These are phyloP conservation scores for Strigamia transsilvanica DNA, from an alignment of 2,888 invertebrate species.

Conservation along the genomic window DNA sequence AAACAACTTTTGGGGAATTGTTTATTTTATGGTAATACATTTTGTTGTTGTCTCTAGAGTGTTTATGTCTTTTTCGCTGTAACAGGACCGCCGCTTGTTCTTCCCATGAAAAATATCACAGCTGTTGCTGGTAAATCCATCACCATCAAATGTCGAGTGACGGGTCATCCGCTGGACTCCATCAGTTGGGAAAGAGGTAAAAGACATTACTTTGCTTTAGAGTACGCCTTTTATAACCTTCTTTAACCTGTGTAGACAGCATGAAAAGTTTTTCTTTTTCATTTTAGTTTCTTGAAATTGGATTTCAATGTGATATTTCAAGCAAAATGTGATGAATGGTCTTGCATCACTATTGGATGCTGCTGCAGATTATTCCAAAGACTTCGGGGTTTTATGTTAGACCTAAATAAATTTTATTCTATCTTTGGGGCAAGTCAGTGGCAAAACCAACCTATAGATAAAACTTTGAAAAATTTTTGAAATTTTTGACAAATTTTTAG, in stretches of 20 bases:
- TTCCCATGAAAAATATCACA: conserved; percentile 58
- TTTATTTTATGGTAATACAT: conserved; percentile 22
- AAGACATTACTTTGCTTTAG: conserved; percentile 4
- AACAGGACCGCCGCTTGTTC: conserved; percentile 58
- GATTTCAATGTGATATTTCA: conserved; percentile 5
- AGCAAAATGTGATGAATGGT: neutral
- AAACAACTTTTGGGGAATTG: neutral
- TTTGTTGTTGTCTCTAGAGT: conserved; percentile 1
- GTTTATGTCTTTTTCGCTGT: conserved; percentile 2
- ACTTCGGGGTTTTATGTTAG: neutral
- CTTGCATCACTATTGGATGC: neutral
- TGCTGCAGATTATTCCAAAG: neutral
- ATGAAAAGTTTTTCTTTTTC: neutral
- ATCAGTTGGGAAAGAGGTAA: conserved; percentile 64
- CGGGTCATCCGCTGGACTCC: conserved; percentile 64
- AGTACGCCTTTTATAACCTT: conserved; percentile 4
- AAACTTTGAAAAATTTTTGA: too few relatives aligned
- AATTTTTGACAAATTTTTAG: too few relatives aligned
- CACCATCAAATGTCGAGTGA: conserved; percentile 63
- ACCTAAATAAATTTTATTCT: neutral
- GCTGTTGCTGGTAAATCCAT: conserved; percentile 60
- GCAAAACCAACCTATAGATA: too few relatives aligned
- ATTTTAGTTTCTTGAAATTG: neutral
- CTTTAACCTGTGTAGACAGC: neutral
- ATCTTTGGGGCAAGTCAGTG: neutral